These are phyloP conservation scores for Gallinago undulata DNA, from an alignment of 2,113 vertebrate species.

Conservation along the genomic window DNA sequence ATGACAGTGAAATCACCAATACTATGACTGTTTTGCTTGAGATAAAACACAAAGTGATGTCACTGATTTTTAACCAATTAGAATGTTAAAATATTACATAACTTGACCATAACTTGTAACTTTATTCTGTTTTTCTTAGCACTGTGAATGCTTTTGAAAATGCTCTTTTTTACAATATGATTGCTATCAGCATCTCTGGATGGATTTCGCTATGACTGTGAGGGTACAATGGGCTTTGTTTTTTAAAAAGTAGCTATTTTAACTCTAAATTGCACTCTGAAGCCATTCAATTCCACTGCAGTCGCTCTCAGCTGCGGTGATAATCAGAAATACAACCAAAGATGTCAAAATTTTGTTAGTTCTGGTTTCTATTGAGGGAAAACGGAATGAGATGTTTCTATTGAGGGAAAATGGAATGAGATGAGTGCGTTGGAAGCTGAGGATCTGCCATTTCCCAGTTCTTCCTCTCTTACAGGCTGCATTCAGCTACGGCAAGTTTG, in stretches of 20 bases:
- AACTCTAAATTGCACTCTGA: background rate
- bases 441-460: background rate
- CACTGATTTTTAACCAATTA: background rate
- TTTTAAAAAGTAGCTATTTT: background rate
- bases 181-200: background rate
- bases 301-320: background rate
- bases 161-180: background rate
- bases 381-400: background rate
- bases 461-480: background rate
- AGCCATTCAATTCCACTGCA: background rate
- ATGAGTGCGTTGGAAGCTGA: background rate
- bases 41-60: background rate
- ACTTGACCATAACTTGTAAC: background rate
- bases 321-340: background rate
- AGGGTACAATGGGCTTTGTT: background rate
- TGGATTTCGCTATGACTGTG: background rate
- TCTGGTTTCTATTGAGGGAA: background rate
- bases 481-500: background rate
- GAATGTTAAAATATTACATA: background rate
- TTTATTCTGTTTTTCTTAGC: background rate
- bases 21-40: background rate
- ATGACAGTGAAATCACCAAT: background rate
- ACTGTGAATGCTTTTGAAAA: background rate
- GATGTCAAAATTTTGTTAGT: background rate
- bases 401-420: background rate